These are phyloP conservation scores for Acrobasis repandana DNA, from an alignment of 2,888 invertebrate genomes.

Conservation along the genomic window DNA sequence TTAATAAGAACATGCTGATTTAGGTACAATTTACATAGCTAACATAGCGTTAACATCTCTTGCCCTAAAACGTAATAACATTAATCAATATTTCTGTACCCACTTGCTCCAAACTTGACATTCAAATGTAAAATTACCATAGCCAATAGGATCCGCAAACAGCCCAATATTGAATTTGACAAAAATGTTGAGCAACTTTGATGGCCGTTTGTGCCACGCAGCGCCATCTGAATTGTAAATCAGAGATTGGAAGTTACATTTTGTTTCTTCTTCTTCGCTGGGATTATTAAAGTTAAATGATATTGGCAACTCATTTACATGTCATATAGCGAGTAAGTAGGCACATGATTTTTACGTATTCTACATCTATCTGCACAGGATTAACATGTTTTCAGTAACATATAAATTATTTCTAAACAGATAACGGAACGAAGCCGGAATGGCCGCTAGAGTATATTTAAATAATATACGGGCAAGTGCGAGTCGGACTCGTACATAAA, in stretches of 20 bases:
- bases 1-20: neutral
- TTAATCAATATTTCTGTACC: slow-evolving; percentile 9
- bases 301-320: neutral
- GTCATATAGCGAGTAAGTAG: too few relatives aligned
- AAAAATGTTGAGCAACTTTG: slow-evolving; percentile 16
- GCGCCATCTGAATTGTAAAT: slow-evolving; percentile 20
- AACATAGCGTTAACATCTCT: neutral
- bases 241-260: slow-evolving; percentile 3
- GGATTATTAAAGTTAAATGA: neutral
- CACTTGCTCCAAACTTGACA: neutral
- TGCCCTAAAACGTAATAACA: neutral
- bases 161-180: slow-evolving; percentile 20
- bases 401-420: too few relatives aligned
- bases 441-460: too few relatives aligned
- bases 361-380: too few relatives aligned
- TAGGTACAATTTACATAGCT: neutral
- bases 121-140: slow-evolving; percentile 20
- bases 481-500: too few relatives aligned
- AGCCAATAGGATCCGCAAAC: slow-evolving; percentile 14
- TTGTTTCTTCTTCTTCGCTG: neutral
- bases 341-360: too few relatives aligned
- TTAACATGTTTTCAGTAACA: too few relatives aligned
- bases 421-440: too few relatives aligned
- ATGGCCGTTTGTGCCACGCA: slow-evolving; percentile 7
- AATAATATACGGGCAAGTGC: too few relatives aligned